Evolutionary conservation across 2,797 vertebrate genomes (phyloP).

Genomic region (Gambelia wislizenii): DNA sequence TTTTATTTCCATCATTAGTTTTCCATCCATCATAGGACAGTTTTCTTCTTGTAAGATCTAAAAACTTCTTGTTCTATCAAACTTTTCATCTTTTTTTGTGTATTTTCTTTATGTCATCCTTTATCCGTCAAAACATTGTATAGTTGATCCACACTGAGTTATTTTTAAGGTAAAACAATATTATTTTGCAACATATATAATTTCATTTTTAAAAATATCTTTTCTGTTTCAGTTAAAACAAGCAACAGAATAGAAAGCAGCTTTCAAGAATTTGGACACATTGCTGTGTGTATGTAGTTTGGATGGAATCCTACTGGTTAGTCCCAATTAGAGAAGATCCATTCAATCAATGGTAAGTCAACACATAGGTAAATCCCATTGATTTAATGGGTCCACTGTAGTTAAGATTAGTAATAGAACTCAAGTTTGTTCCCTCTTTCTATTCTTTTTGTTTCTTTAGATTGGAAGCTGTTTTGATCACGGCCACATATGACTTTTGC

Average conservation of each 20-base stretch:
- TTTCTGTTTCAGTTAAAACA: background rate
- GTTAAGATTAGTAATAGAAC: too few species aligned
- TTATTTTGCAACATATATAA: background rate
- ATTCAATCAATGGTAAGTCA: too few species aligned
- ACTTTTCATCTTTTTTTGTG: background rate
- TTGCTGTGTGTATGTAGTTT: too few species aligned
- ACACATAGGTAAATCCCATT: too few species aligned
- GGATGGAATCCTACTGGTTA: too few species aligned
- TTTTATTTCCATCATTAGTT: slow-evolving; percentile 3
- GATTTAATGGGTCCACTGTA: too few species aligned
- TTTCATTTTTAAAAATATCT: background rate
- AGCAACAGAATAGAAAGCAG: background rate
- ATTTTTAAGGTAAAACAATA: background rate
- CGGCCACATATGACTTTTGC: background rate
- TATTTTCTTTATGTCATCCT: background rate
- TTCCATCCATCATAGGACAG: background rate
- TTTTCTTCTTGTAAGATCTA: background rate
- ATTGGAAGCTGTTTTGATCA: background rate
- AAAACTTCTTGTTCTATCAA: background rate
- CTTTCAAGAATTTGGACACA: too few species aligned
- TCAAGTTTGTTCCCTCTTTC: background rate
- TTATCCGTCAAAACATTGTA: background rate
- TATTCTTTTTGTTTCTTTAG: slow-evolving; percentile 7
- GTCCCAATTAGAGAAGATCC: too few species aligned
- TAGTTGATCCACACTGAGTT: background rate